Conservation (phyloP, 2,113 vertebrate genomes). For the Dissostichus mawsoni region DNA sequence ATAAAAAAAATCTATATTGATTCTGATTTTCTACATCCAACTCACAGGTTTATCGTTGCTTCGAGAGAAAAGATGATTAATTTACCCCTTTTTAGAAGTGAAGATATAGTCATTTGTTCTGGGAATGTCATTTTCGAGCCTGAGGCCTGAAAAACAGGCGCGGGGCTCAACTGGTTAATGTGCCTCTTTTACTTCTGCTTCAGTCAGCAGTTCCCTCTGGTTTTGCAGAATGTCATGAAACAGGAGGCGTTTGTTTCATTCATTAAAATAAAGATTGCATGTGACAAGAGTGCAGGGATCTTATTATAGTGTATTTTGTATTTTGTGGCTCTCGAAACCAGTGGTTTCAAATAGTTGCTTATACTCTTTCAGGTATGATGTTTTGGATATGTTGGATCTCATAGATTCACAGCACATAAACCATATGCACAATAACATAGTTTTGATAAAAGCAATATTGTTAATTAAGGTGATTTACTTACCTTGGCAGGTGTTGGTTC, state of each 20-base stretch:
- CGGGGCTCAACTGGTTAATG: no score
- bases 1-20: no score
- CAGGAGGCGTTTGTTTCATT: slow-evolving; percentile 21
- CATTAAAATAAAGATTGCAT: slow-evolving; percentile 9
- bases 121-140: no score
- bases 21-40: no score
- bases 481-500: slow-evolving; percentile 11
- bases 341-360: slow-evolving; percentile 4
- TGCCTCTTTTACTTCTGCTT: slow-evolving; percentile 33
- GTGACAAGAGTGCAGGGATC: slow-evolving; percentile 18
- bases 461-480: slow-evolving; percentile 12
- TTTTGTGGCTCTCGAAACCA: not conserved
- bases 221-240: not conserved
- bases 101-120: no score
- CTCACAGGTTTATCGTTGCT: no score
- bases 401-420: not conserved
- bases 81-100: no score
- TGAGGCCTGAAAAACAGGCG: no score
- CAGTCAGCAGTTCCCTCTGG: slow-evolving; percentile 30
- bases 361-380: not conserved
- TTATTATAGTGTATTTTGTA: slow-evolving; percentile 10
- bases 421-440: not conserved
- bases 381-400: not conserved
- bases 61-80: no score
- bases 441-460: slow-evolving; percentile 10